Evolutionary conservation across 2,797 vertebrate species (phyloP).

Genomic region (Todus mexicanus): DNA sequence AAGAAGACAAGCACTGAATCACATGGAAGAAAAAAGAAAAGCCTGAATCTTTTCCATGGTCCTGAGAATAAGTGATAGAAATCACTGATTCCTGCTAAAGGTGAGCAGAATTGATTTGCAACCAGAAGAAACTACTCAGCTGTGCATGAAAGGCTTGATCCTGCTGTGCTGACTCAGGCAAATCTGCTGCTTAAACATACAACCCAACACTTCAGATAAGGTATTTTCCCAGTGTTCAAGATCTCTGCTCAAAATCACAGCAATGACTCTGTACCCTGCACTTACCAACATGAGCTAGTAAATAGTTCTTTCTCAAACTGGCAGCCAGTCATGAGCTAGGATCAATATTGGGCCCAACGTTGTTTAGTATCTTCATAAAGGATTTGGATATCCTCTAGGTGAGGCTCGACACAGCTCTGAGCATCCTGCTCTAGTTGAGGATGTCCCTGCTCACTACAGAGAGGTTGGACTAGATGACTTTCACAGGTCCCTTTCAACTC

Average conservation of each 20-base stretch:
- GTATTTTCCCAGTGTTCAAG: background rate
- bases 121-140: slow-evolving; percentile 4
- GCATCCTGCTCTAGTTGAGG: too few species aligned
- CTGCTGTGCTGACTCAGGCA: background rate
- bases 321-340: too few species aligned
- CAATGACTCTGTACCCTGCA: background rate
- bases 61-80: background rate
- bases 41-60: background rate
- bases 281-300: too few species aligned
- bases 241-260: background rate
- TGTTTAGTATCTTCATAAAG: too few species aligned
- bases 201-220: background rate
- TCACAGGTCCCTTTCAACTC: too few species aligned
- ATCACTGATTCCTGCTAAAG: background rate
- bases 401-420: too few species aligned
- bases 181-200: background rate
- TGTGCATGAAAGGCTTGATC: background rate
- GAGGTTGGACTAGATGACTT: too few species aligned
- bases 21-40: background rate
- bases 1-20: background rate
- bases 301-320: too few species aligned
- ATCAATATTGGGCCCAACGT: too few species aligned
- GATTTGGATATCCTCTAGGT: too few species aligned
- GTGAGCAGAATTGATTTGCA: slow-evolving; percentile 4
- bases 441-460: too few species aligned